Percentiles rank a stretch among this genome's conserved stretches.
These are phyloP conservation scores for Bombus pascuorum DNA, from an alignment of 1,140 invertebrate species.

Conservation along the genomic window DNA sequence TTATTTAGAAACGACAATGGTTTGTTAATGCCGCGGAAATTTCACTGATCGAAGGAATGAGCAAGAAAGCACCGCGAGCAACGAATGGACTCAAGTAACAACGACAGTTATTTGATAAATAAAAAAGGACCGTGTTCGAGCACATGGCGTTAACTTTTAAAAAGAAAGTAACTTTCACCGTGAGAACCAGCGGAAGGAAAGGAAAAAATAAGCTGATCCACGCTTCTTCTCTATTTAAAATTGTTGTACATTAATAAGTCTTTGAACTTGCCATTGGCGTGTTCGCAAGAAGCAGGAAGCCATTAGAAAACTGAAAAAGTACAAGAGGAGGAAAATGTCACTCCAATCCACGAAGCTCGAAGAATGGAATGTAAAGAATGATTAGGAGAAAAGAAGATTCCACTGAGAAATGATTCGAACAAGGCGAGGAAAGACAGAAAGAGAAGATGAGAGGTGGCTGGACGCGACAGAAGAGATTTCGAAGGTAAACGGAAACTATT, in stretches of 20 bases:
- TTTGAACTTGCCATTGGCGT: constrained; percentile 52
- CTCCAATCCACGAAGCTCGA: neutral
- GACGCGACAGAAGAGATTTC: neutral
- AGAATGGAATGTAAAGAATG: neutral
- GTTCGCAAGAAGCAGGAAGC: constrained; percentile 50
- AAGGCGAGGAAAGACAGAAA: neutral
- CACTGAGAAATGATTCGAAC: too few relatives aligned
- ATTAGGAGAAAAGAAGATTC: neutral
- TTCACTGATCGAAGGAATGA: constrained; percentile 34
- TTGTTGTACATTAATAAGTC: constrained; percentile 74
- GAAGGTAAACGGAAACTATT: neutral
- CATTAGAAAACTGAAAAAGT: constrained; percentile 18
- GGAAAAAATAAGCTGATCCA: neutral
- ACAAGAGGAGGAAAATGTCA: neutral
- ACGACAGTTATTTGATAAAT: constrained; percentile 68
- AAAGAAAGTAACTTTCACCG: constrained; percentile 64
- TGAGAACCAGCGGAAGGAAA: neutral
- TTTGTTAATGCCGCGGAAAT: constrained; percentile 39
- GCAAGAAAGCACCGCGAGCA: constrained; percentile 65
- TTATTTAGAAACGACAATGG: neutral
- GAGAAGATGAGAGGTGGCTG: neutral
- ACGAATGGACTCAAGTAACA: constrained; percentile 62
- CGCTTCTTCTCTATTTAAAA: constrained; percentile 69
- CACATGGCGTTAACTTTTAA: constrained; percentile 76
- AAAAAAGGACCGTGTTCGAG: constrained; percentile 70